These are phyloP conservation scores for Charadrius vociferus DNA, from an alignment of 2,113 vertebrate genomes.

Conservation along the genomic window DNA sequence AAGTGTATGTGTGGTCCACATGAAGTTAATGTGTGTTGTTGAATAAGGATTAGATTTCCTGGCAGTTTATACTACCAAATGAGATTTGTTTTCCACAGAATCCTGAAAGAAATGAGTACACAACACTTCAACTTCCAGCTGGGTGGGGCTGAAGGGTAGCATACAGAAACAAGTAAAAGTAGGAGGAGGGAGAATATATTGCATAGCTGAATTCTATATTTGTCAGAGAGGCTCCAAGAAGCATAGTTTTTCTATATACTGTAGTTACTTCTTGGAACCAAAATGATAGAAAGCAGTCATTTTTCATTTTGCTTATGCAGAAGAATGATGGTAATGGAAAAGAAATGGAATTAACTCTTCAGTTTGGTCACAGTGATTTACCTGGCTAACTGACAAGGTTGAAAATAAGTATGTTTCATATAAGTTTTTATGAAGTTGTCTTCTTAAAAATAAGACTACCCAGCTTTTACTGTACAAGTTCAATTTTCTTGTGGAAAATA, in stretches of 20 bases:
- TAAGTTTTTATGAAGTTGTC: neutral
- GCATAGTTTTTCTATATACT: slow-evolving; percentile 14
- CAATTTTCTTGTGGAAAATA: neutral
- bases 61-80: neutral
- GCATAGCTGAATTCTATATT: neutral
- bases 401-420: neutral
- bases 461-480: neutral
- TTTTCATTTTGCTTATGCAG: slow-evolving; percentile 68
- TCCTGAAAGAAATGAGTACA: neutral
- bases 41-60: neutral
- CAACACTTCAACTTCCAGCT: neutral
- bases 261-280: slow-evolving; percentile 56
- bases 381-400: slow-evolving; percentile 47
- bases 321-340: slow-evolving; percentile 65
- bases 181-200: neutral
- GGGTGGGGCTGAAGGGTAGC: neutral
- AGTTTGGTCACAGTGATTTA: slow-evolving; percentile 57
- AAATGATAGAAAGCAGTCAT: slow-evolving; percentile 50
- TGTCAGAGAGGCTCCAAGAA: slow-evolving; percentile 3
- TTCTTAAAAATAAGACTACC: neutral
- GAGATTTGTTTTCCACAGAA: neutral
- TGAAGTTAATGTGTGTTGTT: neutral
- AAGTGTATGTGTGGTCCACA: neutral
- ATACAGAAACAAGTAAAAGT: neutral
- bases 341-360: slow-evolving; percentile 67